Evolutionary conservation across 2,797 vertebrate species (phyloP), one percentile per base, ranked within the genome.

Genomic region (Rallus crepitans): DNA sequence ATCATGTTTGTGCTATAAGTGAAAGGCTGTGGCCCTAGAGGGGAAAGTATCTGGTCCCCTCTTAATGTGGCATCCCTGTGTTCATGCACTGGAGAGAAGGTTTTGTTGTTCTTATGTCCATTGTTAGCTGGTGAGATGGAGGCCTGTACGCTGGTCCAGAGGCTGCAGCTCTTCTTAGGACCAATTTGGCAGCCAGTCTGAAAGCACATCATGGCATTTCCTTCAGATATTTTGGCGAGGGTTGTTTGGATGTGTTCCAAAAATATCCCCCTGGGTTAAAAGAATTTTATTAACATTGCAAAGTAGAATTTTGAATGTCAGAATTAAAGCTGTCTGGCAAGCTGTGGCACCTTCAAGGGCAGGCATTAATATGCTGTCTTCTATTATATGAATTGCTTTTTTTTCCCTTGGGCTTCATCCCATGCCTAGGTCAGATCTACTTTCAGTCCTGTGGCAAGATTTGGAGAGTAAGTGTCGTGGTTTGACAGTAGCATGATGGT

Each of bases 271-370:
- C 59, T 24, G 24, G 30, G n/a, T 83, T 59, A 66, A 76, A 90
- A 81, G 37, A 72, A 69, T 83, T 71, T 81, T 88, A 88, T 90
- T 90, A 91, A 76, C 37, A 55, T 78, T 72, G 65, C 55, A 72
- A 91, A 93, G n/a, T 17, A 81, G 87, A 75, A 65, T 86, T 81
- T 27, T 61, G 77, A 92, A 73, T 89, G 81, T 84, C 75, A 87
- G 73, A 73, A 69, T 61, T 82, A 76, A 89, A 91, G 83, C 75
- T 89, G 63, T 39, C 80, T 72, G 73, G 88, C 52, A 93, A 90
- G 64, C 78, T 59, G 48, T 23, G 35, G 64, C n/a, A 84, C 53
- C 66, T 82, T 85, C 70, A 87, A 94, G 75, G 47, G 68, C 39
- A 84, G 81, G 28, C 15, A 82, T 87, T 92, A 60, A 69, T 82